These are phyloP conservation scores for Australoheros facetus DNA, from an alignment of 2,797 vertebrate genomes.

Conservation along the genomic window DNA sequence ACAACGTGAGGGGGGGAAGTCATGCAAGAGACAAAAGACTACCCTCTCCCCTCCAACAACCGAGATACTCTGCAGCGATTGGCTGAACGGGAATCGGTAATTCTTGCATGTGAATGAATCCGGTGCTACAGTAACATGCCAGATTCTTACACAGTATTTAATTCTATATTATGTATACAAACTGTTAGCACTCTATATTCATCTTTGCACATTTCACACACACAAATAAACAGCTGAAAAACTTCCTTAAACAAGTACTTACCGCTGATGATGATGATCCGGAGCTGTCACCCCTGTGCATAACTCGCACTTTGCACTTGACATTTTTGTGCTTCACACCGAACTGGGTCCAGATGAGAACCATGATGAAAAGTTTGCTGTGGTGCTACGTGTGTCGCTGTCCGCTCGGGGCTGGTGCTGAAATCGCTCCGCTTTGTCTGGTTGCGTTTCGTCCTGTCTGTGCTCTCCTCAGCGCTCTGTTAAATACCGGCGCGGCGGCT, in stretches of 20 bases:
- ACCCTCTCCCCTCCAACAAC: conserved; percentile 37
- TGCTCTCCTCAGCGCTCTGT: conserved; percentile 48
- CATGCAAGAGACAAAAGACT: conserved; percentile 15
- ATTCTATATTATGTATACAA: background rate
- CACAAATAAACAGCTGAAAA: background rate
- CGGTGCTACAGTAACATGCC: conserved; percentile 25
- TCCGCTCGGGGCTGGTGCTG: conserved; percentile 71
- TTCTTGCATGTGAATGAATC: conserved; percentile 44
- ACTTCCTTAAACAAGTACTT: conserved; percentile 41
- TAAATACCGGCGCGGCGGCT: conserved; percentile 70
- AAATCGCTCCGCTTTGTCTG: conserved; percentile 30
- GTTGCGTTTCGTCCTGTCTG: conserved; percentile 32
- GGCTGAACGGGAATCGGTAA: conserved; percentile 37
- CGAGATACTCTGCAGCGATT: conserved; percentile 59
- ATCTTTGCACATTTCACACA: background rate
- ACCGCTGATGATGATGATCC: conserved; percentile 78
- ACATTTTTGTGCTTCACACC: conserved; percentile 85
- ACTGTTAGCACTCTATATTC: background rate
- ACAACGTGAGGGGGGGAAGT: conserved; percentile 8
- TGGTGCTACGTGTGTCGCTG: conserved; percentile 64
- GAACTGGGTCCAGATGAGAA: conserved; percentile 87
- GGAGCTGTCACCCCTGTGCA: conserved; percentile 82
- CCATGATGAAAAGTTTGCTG: conserved; percentile 66
- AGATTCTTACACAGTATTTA: background rate
- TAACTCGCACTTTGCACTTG: conserved; percentile 83